phyloP scores from a whole-genome alignment of 2,797 vertebrate species.

The Fundulus diaphanus region DNA sequence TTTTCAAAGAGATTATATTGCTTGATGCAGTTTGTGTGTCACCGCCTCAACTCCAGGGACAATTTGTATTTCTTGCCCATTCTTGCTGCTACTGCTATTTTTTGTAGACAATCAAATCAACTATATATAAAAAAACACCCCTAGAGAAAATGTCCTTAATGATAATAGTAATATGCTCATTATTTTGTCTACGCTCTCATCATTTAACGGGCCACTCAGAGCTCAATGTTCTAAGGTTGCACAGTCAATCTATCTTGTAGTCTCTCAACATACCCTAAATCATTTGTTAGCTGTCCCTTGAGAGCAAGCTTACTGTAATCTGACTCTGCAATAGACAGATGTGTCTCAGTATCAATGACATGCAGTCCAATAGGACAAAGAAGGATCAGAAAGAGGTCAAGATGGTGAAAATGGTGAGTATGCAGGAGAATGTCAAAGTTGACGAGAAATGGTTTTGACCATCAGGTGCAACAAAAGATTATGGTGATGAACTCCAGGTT shows the following conservation, averaged over 20 bases:
- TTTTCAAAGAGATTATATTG: too few relatives aligned
- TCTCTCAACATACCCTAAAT: conserved; percentile 16
- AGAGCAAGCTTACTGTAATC: conserved; percentile 44
- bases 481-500: background rate
- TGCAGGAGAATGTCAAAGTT: background rate
- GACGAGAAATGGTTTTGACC: background rate
- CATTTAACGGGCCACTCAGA: background rate
- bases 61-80: background rate
- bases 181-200: background rate
- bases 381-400: background rate
- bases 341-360: conserved; percentile 43
- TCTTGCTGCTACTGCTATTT: background rate
- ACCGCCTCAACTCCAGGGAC: background rate
- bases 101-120: background rate
- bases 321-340: conserved; percentile 50
- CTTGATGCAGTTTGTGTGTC: background rate
- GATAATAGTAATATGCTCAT: background rate
- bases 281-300: conserved; percentile 24
- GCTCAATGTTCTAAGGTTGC: background rate
- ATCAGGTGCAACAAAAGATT: background rate
- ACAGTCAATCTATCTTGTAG: conserved; percentile 8
- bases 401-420: background rate
- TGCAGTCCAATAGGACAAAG: conserved; percentile 3
- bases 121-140: background rate
- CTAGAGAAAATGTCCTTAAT: background rate